Evolutionary conservation across 2,113 vertebrate genomes (phyloP).

Genomic region (Coptodon bakossiorum): DNA sequence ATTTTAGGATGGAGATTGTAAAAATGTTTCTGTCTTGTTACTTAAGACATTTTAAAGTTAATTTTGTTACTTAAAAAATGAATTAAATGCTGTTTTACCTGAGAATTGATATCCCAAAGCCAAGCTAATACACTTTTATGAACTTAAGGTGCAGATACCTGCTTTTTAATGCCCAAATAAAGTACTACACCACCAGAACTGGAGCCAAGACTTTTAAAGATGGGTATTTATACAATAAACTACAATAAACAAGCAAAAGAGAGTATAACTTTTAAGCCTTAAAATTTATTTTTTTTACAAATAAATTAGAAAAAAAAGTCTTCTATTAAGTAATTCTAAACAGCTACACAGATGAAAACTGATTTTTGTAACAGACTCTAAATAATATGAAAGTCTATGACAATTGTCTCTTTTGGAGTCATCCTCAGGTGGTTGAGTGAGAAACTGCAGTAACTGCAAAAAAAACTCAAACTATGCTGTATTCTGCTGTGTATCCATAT

Average conservation of each 20-base stretch:
- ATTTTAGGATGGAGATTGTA: neutral
- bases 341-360: neutral
- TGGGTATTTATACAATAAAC: neutral
- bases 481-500: fast-evolving
- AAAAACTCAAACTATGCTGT: neutral
- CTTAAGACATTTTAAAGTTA: neutral
- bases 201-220: neutral
- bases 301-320: neutral
- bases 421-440: neutral
- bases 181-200: fast-evolving
- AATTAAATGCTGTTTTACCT: neutral
- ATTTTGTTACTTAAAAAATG: neutral
- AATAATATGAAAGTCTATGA: neutral
- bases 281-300: no score
- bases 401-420: fast-evolving
- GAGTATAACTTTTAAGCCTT: neutral
- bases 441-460: neutral
- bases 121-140: neutral
- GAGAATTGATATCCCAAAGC: fast-evolving
- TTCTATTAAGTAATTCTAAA: neutral
- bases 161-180: neutral
- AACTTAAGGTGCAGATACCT: neutral
- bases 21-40: neutral
- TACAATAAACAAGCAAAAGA: neutral
- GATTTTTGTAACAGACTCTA: neutral